Base-by-base conservation (phyloP, 2,797 vertebrate genomes). In the Sphenopsis melanotis region DNA sequence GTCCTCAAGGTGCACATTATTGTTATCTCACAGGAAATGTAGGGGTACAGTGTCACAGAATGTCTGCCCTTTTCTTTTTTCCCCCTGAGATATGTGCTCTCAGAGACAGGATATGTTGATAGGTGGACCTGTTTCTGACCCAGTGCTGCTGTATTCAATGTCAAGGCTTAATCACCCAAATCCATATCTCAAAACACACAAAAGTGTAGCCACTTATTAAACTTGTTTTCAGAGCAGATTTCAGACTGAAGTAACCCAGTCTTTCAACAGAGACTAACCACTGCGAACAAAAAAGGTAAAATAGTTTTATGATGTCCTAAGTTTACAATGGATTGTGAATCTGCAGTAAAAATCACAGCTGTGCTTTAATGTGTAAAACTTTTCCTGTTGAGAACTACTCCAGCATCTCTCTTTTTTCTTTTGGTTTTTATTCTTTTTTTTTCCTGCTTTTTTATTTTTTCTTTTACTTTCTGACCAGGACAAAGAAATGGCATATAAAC, bases 301-400 rank as follows among this genome's bases (percentile, higher is more conserved):
- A 82, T 27, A 89, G 39, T 92, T 93, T 72, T 84, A 74, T 90
- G 56, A 59, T 92, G 68, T 87, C 52, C 70, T 65, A 65, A 84
- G 34, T 90, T 59, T 87, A 87, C 83, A 94, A 84, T 77, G 49
- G 66, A 69, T 21, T 90, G 32, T 77, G 91, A 93, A 79, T 85
- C 89, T 87, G 52, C 71, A 76, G 71, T 76, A 77, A 93, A 96
- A 95, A 90, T 69, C 78, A 49, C 17, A 92, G 70, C 59, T 89
- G 81, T 89, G 59, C 83, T 96, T 96, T 93, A 63, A 79, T 91
- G 70, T 84, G 47, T 76, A 87, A 90, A 93, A 84, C 57, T 89
- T 94, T 87, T 75, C 66, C 52, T 83, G 50, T 80, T 89, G 83
- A 91, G 36, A 23, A 15, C 18, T 90, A 53, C n/a, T 68, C 29